These are phyloP conservation scores for Sphaerophoria rueppellii DNA, from an alignment of 2,888 invertebrate genomes.

Conservation along the genomic window DNA sequence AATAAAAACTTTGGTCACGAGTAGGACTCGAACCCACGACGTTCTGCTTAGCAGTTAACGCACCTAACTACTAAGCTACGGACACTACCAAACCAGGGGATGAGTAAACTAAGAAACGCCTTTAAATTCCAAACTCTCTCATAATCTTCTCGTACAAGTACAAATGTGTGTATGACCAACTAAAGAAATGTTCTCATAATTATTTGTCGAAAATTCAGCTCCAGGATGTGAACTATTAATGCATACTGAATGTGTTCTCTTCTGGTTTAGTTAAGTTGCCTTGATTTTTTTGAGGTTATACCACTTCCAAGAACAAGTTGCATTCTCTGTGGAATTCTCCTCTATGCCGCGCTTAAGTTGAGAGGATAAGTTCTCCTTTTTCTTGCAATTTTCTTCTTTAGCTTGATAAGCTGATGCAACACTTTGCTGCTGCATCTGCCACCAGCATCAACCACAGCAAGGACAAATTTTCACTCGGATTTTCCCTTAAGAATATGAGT, in stretches of 20 bases:
- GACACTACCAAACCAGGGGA: too few species aligned
- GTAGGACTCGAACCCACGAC: too few species aligned
- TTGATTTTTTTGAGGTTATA: constrained; percentile 12
- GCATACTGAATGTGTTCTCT: constrained; percentile 26
- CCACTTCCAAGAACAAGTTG: constrained; percentile 47
- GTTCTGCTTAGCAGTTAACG: too few species aligned
- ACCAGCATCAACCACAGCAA: constrained; percentile 35
- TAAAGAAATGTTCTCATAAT: constrained; percentile 48
- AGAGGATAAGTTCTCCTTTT: constrained; percentile 46
- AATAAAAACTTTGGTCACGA: too few species aligned
- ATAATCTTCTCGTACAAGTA: too few species aligned
- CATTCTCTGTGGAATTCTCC: not conserved
- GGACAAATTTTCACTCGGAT: constrained; percentile 61
- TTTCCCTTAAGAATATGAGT: constrained; percentile 58
- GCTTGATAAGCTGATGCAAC: constrained; percentile 56
- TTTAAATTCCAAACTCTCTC: constrained; percentile 23
- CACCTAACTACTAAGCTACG: too few species aligned
- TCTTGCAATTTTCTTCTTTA: constrained; percentile 51
- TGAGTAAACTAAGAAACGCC: constrained; percentile 26
- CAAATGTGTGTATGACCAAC: constrained; percentile 23
- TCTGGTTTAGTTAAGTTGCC: constrained; percentile 1
- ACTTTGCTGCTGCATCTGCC: constrained; percentile 55
- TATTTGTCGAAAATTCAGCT: not conserved
- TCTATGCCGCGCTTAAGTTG: not conserved
- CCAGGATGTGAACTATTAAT: constrained; percentile 41